Evolutionary conservation across 2,113 vertebrate genomes (phyloP), one percentile per base, ranked within the genome.

Genomic region (Brachyhypopomus gauderio): DNA sequence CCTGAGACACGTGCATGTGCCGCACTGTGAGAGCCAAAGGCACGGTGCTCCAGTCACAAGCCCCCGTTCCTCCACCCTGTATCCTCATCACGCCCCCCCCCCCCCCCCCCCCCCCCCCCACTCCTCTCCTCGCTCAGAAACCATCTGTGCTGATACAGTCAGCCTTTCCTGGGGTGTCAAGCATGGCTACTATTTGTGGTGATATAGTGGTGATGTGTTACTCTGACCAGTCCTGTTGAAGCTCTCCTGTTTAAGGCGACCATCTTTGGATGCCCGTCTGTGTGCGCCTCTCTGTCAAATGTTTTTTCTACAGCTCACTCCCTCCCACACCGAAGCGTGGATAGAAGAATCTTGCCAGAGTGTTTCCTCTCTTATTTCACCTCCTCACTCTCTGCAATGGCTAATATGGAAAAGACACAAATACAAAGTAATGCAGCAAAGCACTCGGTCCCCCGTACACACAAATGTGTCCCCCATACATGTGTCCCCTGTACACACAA

Each of bases 1-100:
- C 85, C 80, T 11, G 19, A 76, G 30, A 59, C 52, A n/a, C 52
- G n/a, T 77, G 71, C 78, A 84, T 87, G 85, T 86, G 83, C 62
- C 66, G 69, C 84, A 75, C 74, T 67, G 30, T 67, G 75, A 52
- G 23, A 58, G 76, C 79, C 58, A n/a, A 62, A 62, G 23, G 27
- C 72, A 66, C 2, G 2, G 52, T 6, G 66, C 58, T 38, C 48
- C 55, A 69, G 45, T 76, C 38, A 38, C 25, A n/a, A 14, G 27
- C 71, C 63, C 34, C 23, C 56, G 12, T 67, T 69, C 84, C 84
- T 27, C 58, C 55, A 27, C 59, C 48, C 25, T 75, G 52, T 55
- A 62, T 67, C 59, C 75, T 63, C 63, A 41, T 17, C 55, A 27
- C 11, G 34, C n/a, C 63, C 30, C 63, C 45, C 63, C 60, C 22